A percentile compares a stretch with the other conserved stretches of the same genome.
Evolutionary conservation across 2,888 invertebrate genomes (phyloP).

Genomic region (Iselma pallidipennis): DNA sequence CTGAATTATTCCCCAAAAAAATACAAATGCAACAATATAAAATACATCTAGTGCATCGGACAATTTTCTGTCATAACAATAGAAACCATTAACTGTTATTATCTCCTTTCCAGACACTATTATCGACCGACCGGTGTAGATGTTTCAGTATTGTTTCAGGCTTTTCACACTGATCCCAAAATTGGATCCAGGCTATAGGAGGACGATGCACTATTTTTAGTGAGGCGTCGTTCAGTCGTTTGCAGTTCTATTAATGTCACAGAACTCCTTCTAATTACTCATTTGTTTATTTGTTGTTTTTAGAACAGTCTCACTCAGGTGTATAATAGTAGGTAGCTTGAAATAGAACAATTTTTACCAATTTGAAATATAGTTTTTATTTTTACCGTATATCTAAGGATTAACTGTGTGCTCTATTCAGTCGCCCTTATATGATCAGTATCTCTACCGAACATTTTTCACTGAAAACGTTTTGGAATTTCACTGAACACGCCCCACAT

Average conservation of each 20-base stretch:
- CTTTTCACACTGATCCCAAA: not conserved
- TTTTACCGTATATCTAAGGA: no score
- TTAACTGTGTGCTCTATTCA: no score
- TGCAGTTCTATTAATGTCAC: conserved; percentile 21
- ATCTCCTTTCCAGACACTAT: not conserved
- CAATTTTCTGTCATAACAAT: not conserved
- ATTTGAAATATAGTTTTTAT: no score
- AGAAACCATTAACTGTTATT: not conserved
- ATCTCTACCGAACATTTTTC: no score
- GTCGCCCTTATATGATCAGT: no score
- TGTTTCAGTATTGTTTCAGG: not conserved
- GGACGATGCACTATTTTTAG: conserved; percentile 11
- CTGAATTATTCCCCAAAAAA: not conserved
- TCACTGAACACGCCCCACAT: no score
- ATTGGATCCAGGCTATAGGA: not conserved
- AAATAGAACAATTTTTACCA: no score
- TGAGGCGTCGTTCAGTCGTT: conserved; percentile 22
- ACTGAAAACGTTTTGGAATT: no score
- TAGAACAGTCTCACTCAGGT: no score
- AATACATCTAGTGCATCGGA: not conserved
- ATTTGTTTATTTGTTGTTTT: no score
- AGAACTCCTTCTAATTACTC: not conserved
- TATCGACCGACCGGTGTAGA: not conserved
- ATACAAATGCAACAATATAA: no score
- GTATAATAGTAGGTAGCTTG: no score